Evolutionary conservation across 2,113 vertebrate genomes (phyloP), one percentile per base, ranked within the genome.

Genomic region (Apodemus sylvaticus): DNA sequence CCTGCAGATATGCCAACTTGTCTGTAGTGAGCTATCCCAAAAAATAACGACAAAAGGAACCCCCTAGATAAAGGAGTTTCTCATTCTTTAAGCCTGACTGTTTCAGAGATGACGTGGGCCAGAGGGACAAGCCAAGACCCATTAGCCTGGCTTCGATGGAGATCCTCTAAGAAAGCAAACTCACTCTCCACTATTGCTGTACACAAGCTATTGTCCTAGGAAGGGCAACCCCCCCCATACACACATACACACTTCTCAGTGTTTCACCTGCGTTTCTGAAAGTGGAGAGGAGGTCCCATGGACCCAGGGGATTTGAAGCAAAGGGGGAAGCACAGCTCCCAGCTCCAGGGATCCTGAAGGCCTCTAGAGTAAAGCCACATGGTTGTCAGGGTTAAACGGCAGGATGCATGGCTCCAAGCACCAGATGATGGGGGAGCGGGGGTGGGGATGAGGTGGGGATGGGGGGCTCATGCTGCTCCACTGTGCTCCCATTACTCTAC

Each of bases 321-420:
- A 45, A 85, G 12, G 26, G 76, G 81, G 68, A 86, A 58, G 42
- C 70, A 82, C 26, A 70, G 45, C 48, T 29, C 58, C 58, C 26
- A 85, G 26, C 3, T 4, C 58, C 58, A 45, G 17, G 14, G 81
- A 45, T 7, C 26, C 39, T 31, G 14, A 62, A 64, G 81, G 81
- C 4, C 14, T 10, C 39, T 64, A 85, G 58, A 62, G 6, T 0
- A 0, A 16, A 20, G 39, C 14, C 2, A 29, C 0, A 0, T 6
- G 9, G 36, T 14, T 1, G 4, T 31, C 78, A 81, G n/a, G 29
- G 24, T 0, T 34, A 31, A 11, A 17, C 19, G 12, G 48, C 45
- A 13, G 45, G 45, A 12, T 20, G 5, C 12, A 2, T 0, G 62
- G 77, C 29, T 12, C 94, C 36, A 20, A 34, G 36, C 3, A n/a